Percentiles rank a stretch among this genome's conserved stretches.
These are phyloP conservation scores for Megalurothrips usitatus DNA, from an alignment of 2,888 invertebrate genomes.

Conservation along the genomic window DNA sequence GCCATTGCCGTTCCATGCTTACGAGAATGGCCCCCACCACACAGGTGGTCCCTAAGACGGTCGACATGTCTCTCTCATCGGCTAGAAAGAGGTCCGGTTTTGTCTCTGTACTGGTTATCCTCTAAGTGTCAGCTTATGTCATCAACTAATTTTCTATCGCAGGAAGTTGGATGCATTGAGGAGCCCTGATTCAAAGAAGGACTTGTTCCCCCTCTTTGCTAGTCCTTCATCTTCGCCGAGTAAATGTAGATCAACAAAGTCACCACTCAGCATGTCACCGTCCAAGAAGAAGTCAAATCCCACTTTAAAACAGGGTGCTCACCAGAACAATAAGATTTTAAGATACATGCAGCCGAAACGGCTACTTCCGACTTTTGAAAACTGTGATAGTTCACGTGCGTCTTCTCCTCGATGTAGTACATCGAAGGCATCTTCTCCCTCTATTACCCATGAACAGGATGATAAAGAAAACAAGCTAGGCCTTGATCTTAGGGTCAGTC, in stretches of 20 bases:
- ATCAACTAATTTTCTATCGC: neutral
- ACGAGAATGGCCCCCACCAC: no score
- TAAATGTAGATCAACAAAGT: neutral
- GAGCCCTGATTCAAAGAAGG: neutral
- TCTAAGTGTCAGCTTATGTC: no score
- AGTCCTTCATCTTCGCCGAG: neutral
- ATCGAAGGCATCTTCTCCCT: neutral
- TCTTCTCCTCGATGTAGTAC: no score
- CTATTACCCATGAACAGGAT: neutral
- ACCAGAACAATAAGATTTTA: neutral
- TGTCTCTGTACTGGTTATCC: no score
- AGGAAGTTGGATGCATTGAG: neutral
- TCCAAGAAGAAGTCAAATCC: neutral
- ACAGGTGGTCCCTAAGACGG: no score
- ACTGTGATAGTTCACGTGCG: neutral
- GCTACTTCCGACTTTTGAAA: neutral
- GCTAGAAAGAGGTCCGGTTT: no score
- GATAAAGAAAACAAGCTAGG: neutral
- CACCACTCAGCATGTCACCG: neutral
- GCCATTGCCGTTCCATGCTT: no score
- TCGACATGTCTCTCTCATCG: no score
- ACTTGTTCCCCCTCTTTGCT: neutral
- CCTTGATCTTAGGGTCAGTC: neutral
- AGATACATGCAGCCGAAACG: conserved; percentile 8
- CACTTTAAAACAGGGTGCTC: neutral